phyloP scores from a whole-genome alignment of 2,888 invertebrate species.

The Eledona agricola region DNA sequence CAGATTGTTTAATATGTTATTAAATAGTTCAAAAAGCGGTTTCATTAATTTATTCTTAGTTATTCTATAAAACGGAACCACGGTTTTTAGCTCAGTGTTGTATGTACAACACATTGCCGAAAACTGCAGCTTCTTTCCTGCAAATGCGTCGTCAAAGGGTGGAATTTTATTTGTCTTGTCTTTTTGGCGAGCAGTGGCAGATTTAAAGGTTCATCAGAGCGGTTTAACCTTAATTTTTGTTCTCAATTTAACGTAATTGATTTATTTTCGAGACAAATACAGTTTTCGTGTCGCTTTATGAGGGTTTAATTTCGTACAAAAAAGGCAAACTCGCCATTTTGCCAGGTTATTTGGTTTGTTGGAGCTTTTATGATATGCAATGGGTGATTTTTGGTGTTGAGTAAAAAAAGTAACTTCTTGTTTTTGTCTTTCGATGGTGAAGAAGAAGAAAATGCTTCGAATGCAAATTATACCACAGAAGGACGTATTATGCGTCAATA shows the following conservation, averaged over 20 bases:
- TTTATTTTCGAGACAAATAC: constrained; percentile 14
- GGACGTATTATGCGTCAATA: constrained; percentile 36
- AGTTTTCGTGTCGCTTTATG: constrained; percentile 24
- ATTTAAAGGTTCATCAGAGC: constrained; percentile 7
- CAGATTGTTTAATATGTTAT: no score
- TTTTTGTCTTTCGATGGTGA: no score
- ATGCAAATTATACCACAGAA: constrained; percentile 28
- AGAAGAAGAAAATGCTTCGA: constrained; percentile 26
- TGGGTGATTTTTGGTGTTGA: no score
- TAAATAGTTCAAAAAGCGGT: no score
- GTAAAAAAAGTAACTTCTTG: no score
- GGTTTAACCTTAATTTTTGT: constrained; percentile 7
- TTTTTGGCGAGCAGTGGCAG: neutral
- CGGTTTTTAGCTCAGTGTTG: no score
- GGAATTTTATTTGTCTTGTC: neutral
- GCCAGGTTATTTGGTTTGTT: constrained; percentile 2
- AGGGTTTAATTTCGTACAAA: constrained; percentile 9
- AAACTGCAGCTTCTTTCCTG: no score
- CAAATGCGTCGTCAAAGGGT: no score
- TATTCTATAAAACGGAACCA: no score
- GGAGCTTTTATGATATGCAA: no score
- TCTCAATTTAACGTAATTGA: constrained; percentile 12
- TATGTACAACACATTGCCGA: no score
- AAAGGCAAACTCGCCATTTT: constrained; percentile 21
- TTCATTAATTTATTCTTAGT: no score